Evolutionary conservation across 2,888 invertebrate species (phyloP).

Genomic region (Caenorhabditis wallacei): DNA sequence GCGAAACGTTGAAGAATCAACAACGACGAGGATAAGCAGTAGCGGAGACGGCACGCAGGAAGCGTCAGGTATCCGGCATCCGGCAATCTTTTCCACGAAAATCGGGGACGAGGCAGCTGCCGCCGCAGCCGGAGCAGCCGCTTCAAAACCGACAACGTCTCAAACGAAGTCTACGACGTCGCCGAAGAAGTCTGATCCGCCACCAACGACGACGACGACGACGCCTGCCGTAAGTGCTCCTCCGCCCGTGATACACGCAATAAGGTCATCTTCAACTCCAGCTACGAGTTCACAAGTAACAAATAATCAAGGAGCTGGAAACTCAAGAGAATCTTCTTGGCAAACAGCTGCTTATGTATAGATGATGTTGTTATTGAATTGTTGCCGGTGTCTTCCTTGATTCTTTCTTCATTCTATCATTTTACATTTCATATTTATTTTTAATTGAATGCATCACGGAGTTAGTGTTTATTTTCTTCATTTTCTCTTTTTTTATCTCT

Average conservation of each 20-base stretch:
- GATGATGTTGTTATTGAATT: conserved; percentile 47
- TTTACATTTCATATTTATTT: conserved; percentile 65
- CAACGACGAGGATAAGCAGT: conserved; percentile 9
- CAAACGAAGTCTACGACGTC: conserved; percentile 21
- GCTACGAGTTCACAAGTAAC: conserved; percentile 30
- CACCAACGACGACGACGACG: conserved; percentile 15
- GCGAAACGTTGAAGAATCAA: conserved; percentile 21
- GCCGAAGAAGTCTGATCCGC: conserved; percentile 10
- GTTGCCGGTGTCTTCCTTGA: conserved; percentile 53
- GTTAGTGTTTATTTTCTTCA: conserved; percentile 23
- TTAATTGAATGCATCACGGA: conserved; percentile 33
- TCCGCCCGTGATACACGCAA: conserved; percentile 35
- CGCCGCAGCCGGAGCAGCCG: conserved; percentile 21
- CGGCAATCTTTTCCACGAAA: conserved; percentile 67
- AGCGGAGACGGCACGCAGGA: conserved; percentile 35
- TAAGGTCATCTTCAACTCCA: conserved; percentile 26
- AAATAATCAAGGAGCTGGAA: conserved; percentile 33
- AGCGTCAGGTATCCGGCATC: conserved; percentile 60
- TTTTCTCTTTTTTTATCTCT: background rate
- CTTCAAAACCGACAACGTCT: conserved; percentile 14
- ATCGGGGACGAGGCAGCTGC: conserved; percentile 53
- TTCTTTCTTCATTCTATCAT: conserved; percentile 58
- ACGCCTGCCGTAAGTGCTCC: conserved; percentile 7
- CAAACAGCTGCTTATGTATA: conserved; percentile 76
- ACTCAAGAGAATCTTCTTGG: conserved; percentile 64